Percentiles rank a stretch among this genome's conserved stretches.
Evolutionary conservation across 2,113 vertebrate genomes (phyloP).

Genomic region (Cyanoramphus novaezelandiae): DNA sequence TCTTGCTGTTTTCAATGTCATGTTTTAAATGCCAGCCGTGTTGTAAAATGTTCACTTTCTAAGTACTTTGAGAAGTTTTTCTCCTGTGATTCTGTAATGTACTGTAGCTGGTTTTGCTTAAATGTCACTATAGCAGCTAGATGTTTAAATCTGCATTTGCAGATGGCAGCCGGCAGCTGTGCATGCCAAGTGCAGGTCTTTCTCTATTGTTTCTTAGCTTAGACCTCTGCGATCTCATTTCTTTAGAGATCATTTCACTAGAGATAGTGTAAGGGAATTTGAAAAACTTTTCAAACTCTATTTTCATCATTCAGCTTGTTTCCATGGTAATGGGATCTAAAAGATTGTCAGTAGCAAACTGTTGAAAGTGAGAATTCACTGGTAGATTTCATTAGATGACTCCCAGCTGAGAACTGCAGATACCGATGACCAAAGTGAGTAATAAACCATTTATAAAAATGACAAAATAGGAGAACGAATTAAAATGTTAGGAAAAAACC

Average conservation of each 20-base stretch:
- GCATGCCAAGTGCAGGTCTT: neutral
- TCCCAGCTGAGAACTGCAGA: neutral
- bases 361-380: neutral
- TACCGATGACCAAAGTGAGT: neutral
- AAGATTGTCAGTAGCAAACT: neutral
- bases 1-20: neutral
- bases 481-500: neutral
- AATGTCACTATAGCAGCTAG: neutral
- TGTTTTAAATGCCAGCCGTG: neutral
- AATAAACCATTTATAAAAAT: neutral
- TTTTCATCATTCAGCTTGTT: neutral
- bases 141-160: neutral
- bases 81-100: neutral
- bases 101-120: neutral
- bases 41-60: neutral
- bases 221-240: conserved; percentile 10
- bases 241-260: neutral
- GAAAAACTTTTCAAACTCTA: neutral
- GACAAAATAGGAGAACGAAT: neutral
- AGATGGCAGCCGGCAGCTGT: neutral
- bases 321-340: conserved; percentile 9
- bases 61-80: accelerated
- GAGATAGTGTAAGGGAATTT: neutral
- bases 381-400: neutral
- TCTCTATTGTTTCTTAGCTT: neutral